Evolutionary conservation across 2,888 invertebrate species (phyloP).

Genomic region (Neocrepidodera transversa): DNA sequence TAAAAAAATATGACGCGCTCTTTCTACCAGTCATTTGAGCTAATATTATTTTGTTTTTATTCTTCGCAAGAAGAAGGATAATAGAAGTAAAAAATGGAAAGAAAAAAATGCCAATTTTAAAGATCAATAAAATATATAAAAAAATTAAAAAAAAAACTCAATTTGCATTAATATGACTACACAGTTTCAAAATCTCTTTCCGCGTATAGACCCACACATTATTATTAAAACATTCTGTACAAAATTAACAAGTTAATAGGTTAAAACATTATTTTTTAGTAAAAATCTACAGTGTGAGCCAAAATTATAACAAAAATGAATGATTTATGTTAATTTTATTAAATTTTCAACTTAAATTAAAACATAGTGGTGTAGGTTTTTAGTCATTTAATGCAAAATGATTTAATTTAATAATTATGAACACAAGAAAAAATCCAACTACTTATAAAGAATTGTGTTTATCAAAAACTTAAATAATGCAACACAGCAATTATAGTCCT

Average conservation of each 20-base stretch:
- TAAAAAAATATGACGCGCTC: too few relatives aligned
- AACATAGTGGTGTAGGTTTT: neutral
- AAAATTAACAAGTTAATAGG: conserved; percentile 1
- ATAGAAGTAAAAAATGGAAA: too few relatives aligned
- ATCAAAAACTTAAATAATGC: too few relatives aligned
- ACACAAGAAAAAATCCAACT: too few relatives aligned
- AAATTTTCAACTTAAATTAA: neutral
- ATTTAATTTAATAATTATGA: neutral
- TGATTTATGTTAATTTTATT: conserved; percentile 9
- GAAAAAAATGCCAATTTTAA: too few relatives aligned
- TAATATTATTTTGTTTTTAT: too few relatives aligned
- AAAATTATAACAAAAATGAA: neutral
- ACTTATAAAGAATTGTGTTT: too few relatives aligned
- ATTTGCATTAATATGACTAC: conserved; percentile 7
- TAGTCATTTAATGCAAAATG: conserved; percentile 12
- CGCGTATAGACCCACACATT: conserved; percentile 11
- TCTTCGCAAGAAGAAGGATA: too few relatives aligned
- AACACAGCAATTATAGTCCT: too few relatives aligned
- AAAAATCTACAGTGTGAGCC: conserved; percentile 7
- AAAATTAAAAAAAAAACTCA: too few relatives aligned
- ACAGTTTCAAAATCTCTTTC: conserved; percentile 14
- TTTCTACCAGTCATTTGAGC: too few relatives aligned
- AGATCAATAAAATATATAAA: too few relatives aligned
- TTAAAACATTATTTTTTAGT: conserved; percentile 11
- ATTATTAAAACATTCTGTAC: neutral